A percentile compares a stretch with the other conserved stretches of the same genome.
Evolutionary conservation across 2,113 vertebrate genomes (phyloP).

Genomic region (Spea bombifrons): DNA sequence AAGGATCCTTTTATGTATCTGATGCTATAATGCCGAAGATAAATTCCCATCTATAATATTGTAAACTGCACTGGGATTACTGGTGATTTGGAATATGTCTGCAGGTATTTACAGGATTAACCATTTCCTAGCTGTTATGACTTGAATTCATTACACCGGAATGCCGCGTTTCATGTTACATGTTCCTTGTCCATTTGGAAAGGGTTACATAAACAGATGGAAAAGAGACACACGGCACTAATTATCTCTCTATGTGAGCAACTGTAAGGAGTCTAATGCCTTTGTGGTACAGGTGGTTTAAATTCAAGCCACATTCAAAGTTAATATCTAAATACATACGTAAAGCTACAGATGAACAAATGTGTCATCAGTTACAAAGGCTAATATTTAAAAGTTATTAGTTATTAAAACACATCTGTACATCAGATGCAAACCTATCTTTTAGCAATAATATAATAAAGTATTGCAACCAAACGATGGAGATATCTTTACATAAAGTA

Average conservation of each 20-base stretch:
- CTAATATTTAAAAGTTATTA: no score
- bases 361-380: no score
- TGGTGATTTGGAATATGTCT: background rate
- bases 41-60: background rate
- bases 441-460: no score
- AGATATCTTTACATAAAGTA: no score
- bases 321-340: background rate
- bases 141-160: background rate
- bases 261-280: constrained; percentile 16
- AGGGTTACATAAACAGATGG: constrained; percentile 21
- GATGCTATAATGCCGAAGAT: background rate
- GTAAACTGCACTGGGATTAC: background rate
- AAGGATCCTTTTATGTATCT: background rate
- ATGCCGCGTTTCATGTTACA: background rate
- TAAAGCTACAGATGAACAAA: no score
- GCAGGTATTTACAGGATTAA: background rate
- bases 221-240: background rate
- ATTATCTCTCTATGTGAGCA: constrained; percentile 5
- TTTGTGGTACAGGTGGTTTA: constrained; percentile 19
- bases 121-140: background rate
- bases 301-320: constrained; percentile 9
- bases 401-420: no score
- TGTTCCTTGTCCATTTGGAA: background rate
- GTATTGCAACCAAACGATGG: no score
- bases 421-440: no score